phyloP scores from a whole-genome alignment of 2,888 invertebrate genomes.

The Colletes collaris region DNA sequence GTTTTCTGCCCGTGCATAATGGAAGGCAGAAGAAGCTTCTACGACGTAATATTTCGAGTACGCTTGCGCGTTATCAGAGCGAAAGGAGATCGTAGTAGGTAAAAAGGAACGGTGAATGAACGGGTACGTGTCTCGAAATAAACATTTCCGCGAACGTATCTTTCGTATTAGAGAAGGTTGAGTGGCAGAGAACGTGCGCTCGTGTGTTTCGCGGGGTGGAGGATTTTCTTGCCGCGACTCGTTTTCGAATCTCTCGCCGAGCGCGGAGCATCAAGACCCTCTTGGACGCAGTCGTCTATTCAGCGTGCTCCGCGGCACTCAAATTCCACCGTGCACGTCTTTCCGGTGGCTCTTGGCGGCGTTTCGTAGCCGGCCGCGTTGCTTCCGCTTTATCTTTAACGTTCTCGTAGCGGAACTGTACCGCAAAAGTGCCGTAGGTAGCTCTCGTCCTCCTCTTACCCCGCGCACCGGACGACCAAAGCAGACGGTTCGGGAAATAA shows the following conservation, averaged over 20 bases:
- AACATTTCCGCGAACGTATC: conserved; percentile 34
- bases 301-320: conserved; percentile 24
- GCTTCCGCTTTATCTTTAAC: conserved; percentile 49
- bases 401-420: conserved; percentile 32
- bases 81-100: conserved; percentile 1
- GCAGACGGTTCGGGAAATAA: conserved; percentile 23
- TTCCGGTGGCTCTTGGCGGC: conserved; percentile 6
- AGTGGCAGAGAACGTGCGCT: conserved; percentile 11
- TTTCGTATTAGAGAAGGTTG: background rate
- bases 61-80: conserved; percentile 21
- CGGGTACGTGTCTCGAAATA: conserved; percentile 38
- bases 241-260: conserved; percentile 48
- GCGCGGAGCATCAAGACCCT: conserved; percentile 22
- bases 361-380: background rate
- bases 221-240: conserved; percentile 5
- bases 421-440: conserved; percentile 13
- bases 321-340: conserved; percentile 27
- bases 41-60: conserved; percentile 16
- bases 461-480: background rate
- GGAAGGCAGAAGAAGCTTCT: background rate
- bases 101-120: conserved; percentile 8
- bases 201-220: background rate
- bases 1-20: background rate
- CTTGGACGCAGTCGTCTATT: conserved; percentile 25
- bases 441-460: background rate